Evolutionary conservation across 2,113 vertebrate species (phyloP).

Genomic region (Xiphias gladius): DNA sequence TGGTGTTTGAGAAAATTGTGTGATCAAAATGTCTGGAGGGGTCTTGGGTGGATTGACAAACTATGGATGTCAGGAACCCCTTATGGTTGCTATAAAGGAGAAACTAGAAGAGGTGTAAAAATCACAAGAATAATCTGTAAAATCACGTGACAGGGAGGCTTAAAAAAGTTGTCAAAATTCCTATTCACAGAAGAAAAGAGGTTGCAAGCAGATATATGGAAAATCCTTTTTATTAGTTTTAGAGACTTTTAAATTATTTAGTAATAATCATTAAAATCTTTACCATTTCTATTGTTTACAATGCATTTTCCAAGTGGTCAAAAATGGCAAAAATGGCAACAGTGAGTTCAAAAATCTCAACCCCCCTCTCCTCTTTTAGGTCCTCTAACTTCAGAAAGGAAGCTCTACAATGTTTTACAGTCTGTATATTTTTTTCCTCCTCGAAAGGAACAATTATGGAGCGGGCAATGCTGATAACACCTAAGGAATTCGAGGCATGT

Average conservation of each 20-base stretch:
- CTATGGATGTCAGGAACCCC: not conserved
- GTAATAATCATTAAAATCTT: not conserved
- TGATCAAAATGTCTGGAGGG: constrained; percentile 21
- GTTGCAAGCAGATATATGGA: not conserved
- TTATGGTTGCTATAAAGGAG: not conserved
- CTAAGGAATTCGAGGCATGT: constrained; percentile 83
- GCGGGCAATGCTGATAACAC: constrained; percentile 81
- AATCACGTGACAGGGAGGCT: too few species aligned
- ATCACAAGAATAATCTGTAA: too few species aligned
- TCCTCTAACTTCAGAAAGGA: not conserved
- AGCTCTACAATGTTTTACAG: constrained; percentile 33
- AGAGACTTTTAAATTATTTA: not conserved
- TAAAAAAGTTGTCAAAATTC: not conserved
- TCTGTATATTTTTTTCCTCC: constrained; percentile 48
- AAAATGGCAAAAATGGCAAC: constrained; percentile 12
- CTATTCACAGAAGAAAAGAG: too few species aligned
- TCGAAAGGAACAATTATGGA: constrained; percentile 78
- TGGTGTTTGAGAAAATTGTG: constrained; percentile 27
- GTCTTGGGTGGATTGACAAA: constrained; percentile 2
- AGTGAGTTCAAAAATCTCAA: constrained; percentile 21
- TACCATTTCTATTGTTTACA: not conserved
- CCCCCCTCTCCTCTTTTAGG: not conserved
- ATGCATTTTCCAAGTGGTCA: not conserved
- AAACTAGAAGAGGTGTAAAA: not conserved
- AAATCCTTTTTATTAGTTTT: not conserved